phyloP scores from a whole-genome alignment of 2,888 invertebrate species.

The Cosmopolites sordidus region DNA sequence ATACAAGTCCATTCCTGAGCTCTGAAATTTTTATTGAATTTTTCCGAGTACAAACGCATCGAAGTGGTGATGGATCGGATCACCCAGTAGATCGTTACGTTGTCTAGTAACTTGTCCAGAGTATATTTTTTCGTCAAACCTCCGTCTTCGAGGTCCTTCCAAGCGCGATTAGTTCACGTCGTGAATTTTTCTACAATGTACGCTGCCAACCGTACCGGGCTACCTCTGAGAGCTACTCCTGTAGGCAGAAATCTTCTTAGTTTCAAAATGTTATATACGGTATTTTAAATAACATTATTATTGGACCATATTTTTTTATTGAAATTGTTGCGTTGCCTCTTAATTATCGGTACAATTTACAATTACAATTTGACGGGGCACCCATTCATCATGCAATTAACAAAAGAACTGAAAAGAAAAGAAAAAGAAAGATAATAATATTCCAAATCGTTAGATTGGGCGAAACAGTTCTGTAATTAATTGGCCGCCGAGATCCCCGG shows the following conservation, averaged over 20 bases:
- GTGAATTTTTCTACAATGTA: constrained; percentile 89
- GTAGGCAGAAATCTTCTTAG: too few relatives aligned
- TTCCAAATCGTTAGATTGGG: too few relatives aligned
- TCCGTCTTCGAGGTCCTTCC: constrained; percentile 57
- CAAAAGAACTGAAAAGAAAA: not conserved
- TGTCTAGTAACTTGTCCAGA: constrained; percentile 70
- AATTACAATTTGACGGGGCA: too few relatives aligned
- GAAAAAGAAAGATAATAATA: too few relatives aligned
- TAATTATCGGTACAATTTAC: too few relatives aligned
- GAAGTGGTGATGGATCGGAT: constrained; percentile 70
- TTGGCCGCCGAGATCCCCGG: too few relatives aligned
- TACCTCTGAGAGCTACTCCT: constrained; percentile 68
- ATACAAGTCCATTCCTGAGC: constrained; percentile 12
- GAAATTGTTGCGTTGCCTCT: too few relatives aligned
- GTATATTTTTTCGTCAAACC: constrained; percentile 63
- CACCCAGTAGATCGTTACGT: constrained; percentile 80
- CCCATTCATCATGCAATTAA: too few relatives aligned
- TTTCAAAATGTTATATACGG: too few relatives aligned
- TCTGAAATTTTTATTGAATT: constrained; percentile 41
- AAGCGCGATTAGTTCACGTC: constrained; percentile 61
- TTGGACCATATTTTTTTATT: too few relatives aligned
- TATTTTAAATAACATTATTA: too few relatives aligned
- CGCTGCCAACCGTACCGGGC: constrained; percentile 81
- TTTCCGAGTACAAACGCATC: constrained; percentile 70
- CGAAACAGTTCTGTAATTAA: too few relatives aligned